Conservation (phyloP, 2,797 vertebrate genomes). For the Chiroxiphia lanceolata region DNA sequence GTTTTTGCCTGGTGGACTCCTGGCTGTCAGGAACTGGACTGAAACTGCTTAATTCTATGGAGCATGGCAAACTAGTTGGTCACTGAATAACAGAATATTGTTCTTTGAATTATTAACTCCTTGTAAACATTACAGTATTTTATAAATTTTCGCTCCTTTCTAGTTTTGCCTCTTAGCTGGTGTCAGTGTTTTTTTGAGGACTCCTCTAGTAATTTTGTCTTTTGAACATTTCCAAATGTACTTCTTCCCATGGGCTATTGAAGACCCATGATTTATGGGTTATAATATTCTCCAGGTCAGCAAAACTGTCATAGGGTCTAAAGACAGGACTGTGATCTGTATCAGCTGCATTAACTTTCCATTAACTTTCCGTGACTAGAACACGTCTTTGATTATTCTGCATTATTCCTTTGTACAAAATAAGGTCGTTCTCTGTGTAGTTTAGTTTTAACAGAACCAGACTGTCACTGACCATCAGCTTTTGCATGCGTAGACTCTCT, state of each 20-base stretch:
- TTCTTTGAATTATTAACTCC: conserved; percentile 29
- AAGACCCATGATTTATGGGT: background rate
- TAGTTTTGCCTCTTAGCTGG: background rate
- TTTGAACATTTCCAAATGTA: conserved; percentile 8
- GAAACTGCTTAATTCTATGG: conserved; percentile 8
- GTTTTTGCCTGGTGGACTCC: background rate
- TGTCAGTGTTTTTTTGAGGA: background rate
- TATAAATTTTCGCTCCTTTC: background rate
- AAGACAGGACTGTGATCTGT: conserved; percentile 25
- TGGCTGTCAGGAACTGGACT: background rate
- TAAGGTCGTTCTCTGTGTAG: conserved; percentile 9
- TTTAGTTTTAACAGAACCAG: conserved; percentile 48
- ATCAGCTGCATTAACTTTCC: conserved; percentile 49
- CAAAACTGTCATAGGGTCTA: background rate
- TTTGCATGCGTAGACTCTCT: conserved; percentile 50
- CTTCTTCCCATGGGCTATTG: background rate
- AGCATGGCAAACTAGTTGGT: background rate
- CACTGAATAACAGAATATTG: background rate
- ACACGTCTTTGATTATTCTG: background rate
- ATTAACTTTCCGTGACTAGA: conserved; percentile 8
- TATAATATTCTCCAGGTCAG: conserved; percentile 22
- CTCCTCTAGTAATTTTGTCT: background rate
- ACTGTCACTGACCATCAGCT: conserved; percentile 46
- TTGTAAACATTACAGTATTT: background rate
- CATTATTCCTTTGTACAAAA: conserved; percentile 43